Evolutionary conservation across 2,113 vertebrate species (phyloP).

Genomic region (Archocentrus centrarchus): DNA sequence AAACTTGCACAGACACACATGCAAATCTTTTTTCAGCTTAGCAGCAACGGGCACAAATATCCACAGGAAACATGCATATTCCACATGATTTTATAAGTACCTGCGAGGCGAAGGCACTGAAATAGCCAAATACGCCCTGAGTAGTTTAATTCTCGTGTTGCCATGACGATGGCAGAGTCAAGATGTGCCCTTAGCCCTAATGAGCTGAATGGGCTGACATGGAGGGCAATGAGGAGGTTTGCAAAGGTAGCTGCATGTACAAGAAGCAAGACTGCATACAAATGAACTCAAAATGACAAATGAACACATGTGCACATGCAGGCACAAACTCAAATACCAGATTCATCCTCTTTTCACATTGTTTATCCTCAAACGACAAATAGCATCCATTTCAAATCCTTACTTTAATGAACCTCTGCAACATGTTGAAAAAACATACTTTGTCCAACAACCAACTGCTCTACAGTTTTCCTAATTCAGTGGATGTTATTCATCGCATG

Average conservation of each 20-base stretch:
- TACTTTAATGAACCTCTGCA: background rate
- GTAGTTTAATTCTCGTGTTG: conserved; percentile 55
- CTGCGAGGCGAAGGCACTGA: conserved; percentile 7
- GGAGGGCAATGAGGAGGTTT: conserved; percentile 25
- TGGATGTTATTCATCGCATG: conserved; percentile 39
- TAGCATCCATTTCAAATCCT: background rate
- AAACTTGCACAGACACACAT: background rate
- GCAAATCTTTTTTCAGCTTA: background rate
- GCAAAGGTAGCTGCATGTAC: conserved; percentile 9
- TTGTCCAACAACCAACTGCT: background rate
- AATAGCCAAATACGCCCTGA: conserved; percentile 35
- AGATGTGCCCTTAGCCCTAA: conserved; percentile 59
- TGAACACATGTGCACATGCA: fast-evolving
- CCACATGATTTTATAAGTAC: conserved; percentile 28
- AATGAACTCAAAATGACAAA: conserved; percentile 7
- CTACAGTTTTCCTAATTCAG: fast-evolving
- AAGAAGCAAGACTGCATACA: background rate
- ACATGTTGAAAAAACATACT: background rate
- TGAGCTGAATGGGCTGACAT: conserved; percentile 52
- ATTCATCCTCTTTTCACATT: background rate
- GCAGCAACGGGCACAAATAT: background rate
- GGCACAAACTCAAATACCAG: background rate
- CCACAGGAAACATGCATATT: conserved; percentile 6
- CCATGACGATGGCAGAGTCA: conserved; percentile 62
- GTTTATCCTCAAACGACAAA: background rate